Evolutionary conservation across 2,113 vertebrate genomes (phyloP).

Genomic region (Alaudala cheleensis): DNA sequence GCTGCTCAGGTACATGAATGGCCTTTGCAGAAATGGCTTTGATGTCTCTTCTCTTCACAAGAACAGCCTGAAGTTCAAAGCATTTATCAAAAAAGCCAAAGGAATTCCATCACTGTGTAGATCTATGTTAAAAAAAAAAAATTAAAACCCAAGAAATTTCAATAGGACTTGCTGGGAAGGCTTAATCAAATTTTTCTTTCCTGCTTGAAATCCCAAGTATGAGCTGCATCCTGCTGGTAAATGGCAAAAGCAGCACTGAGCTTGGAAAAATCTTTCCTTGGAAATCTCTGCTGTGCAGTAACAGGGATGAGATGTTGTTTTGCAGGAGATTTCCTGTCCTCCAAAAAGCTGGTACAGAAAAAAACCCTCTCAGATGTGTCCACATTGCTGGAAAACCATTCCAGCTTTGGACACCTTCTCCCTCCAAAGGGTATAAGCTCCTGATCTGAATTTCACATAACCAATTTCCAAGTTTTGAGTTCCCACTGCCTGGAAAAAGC

Average conservation of each 20-base stretch:
- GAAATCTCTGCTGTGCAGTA: neutral
- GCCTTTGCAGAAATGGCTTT: neutral
- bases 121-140: neutral
- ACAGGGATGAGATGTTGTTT: neutral
- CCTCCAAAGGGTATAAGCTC: neutral
- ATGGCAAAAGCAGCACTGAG: neutral
- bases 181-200: neutral
- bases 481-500: neutral
- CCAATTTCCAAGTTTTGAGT: neutral
- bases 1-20: neutral
- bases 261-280: neutral
- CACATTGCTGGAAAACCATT: neutral
- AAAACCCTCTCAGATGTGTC: neutral
- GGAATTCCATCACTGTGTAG: neutral
- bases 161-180: neutral
- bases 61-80: slow-evolving; percentile 44
- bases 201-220: neutral
- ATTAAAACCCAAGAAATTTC: neutral
- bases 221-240: neutral
- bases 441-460: neutral
- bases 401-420: neutral
- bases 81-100: neutral
- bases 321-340: neutral
- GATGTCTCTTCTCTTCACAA: neutral
- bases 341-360: neutral